Base-by-base conservation (phyloP, 2,797 vertebrate species). In the Caiman crocodilus region DNA sequence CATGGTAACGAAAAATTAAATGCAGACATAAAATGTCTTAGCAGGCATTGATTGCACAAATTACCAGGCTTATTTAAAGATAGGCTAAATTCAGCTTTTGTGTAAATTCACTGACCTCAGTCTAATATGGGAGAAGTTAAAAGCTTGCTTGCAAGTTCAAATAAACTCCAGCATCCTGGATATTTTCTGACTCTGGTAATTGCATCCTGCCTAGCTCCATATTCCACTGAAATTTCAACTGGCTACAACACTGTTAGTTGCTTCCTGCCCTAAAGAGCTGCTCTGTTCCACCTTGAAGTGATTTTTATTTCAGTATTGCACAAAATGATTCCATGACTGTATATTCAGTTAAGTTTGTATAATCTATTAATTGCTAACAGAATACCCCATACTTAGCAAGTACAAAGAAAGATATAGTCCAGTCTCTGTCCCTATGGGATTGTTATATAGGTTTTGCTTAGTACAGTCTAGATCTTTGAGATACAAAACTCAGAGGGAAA, bases 1-100 rank as follows among this genome's bases (percentile, higher is more conserved):
- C 42, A 50, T 50, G 5, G 65, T 95, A 75, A 92, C 90, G 87
- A 87, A 92, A 95, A 91, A 30, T 7, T 50, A 42, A 85, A 78
- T 55, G 77, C 50, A 21, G 14, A 65, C 78, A 92, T 63, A 78
- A 59, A 90, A 92, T 82, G 58, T 87, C 32, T 26, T 42, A 71
- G 64, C 92, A 50, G 75, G 84, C 14, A 21, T 23, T 28, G 60
- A 75, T 73, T 87, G 35, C 91, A 58, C 77, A 75, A 85, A 16
- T 60, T 89, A 25, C 79, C 64, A 18, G 32, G 13, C 87, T 92
- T 95, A 83, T 88, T 92, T 88, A 85, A 94, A 93, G 94, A n/a
- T 1, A 58, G 63, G 21, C 50, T 57, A 88, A 81, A 25, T 92
- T 93, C 79, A 88, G 75, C 28, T 55, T 91, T 94, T 75, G 5